These are phyloP conservation scores for Lerista edwardsae DNA, from an alignment of 2,797 vertebrate genomes.

Conservation along the genomic window DNA sequence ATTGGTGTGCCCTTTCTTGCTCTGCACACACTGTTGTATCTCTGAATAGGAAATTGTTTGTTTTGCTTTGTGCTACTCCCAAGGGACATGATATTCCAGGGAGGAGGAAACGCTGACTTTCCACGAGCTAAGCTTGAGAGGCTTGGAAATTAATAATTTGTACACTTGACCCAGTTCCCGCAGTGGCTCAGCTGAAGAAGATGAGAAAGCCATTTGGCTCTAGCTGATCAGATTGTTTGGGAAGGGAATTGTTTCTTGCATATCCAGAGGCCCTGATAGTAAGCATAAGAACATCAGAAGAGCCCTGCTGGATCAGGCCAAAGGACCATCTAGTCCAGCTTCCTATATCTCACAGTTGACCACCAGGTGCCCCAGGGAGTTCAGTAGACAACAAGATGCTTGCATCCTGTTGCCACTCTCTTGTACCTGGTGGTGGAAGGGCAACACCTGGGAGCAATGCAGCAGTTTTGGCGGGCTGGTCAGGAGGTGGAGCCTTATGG, in stretches of 20 bases:
- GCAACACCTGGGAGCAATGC: too few species aligned
- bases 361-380: too few species aligned
- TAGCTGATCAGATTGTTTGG: constrained; percentile 40
- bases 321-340: background rate
- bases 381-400: too few species aligned
- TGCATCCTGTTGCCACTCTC: too few species aligned
- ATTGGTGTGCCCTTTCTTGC: background rate
- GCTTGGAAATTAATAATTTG: constrained; percentile 80
- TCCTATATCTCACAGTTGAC: background rate
- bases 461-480: too few species aligned
- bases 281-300: too few species aligned
- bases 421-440: too few species aligned
- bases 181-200: constrained; percentile 75
- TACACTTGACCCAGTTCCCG: constrained; percentile 79
- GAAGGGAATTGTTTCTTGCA: too few species aligned
- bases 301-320: background rate
- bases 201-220: constrained; percentile 77
- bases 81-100: constrained; percentile 69
- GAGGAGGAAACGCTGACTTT: constrained; percentile 57
- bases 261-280: too few species aligned
- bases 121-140: constrained; percentile 71
- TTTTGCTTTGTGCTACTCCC: constrained; percentile 49
- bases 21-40: background rate
- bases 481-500: too few species aligned
- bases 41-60: too few species aligned